phyloP scores from a whole-genome alignment of 23 tunicate species.

The Trididemnum miniatum region DNA sequence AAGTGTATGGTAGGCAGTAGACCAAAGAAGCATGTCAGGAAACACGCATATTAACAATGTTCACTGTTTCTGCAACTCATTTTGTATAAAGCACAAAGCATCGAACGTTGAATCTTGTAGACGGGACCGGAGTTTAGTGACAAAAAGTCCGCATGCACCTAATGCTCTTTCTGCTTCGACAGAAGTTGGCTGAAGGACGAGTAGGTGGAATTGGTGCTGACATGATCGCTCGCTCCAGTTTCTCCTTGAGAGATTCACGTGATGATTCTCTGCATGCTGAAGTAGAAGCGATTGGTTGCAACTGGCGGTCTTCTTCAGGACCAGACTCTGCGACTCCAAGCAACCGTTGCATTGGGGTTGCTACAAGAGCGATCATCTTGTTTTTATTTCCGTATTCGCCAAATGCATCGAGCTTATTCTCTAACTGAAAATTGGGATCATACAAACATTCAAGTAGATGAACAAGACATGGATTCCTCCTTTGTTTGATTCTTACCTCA shows the following conservation, averaged over 20 bases:
- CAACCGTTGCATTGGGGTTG: slow-evolving; percentile 50
- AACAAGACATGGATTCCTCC: slow-evolving; percentile 40
- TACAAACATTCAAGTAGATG: slow-evolving; percentile 44
- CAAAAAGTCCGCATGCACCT: slow-evolving; percentile 57
- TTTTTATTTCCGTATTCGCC: slow-evolving; percentile 56
- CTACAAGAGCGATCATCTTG: slow-evolving; percentile 50
- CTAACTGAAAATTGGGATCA: slow-evolving; percentile 40
- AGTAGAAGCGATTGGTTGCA: slow-evolving; percentile 46
- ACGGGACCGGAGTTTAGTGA: slow-evolving; percentile 50
- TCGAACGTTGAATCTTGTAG: slow-evolving; percentile 37
- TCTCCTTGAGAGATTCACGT: slow-evolving; percentile 35
- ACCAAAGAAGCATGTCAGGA: neutral
- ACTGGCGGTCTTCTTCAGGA: slow-evolving; percentile 39
- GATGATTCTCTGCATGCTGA: slow-evolving; percentile 24
- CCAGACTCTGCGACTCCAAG: slow-evolving; percentile 35
- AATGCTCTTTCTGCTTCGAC: slow-evolving; percentile 72
- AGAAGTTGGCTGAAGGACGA: slow-evolving; percentile 55
- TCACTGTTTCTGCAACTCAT: slow-evolving; percentile 30
- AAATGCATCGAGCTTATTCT: slow-evolving; percentile 42
- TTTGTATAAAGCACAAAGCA: slow-evolving; percentile 47
- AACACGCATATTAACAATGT: slow-evolving; percentile 27
- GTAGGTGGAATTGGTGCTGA: slow-evolving; percentile 47
- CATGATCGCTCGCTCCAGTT: slow-evolving; percentile 56
- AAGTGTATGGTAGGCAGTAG: neutral
- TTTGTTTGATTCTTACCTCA: slow-evolving; percentile 52